Percentiles rank a stretch among this genome's conserved stretches.
Evolutionary conservation across 2,888 invertebrate species (phyloP).

Genomic region (Eumacrocentrus americanus): DNA sequence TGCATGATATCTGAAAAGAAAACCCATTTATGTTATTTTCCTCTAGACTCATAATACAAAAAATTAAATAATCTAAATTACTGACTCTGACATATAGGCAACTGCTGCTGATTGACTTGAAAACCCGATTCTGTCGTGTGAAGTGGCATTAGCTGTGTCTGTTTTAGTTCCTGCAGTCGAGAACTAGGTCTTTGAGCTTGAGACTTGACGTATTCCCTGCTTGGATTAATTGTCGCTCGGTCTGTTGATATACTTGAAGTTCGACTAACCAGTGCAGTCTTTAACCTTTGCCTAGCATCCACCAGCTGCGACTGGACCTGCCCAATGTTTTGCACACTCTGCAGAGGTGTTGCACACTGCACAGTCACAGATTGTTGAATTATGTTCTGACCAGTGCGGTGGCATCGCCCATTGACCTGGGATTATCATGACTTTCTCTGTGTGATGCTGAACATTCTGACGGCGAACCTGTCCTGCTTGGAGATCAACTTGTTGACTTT

Average conservation of each 20-base stretch:
- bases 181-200: conserved; percentile 52
- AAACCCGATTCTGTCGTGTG: conserved; percentile 36
- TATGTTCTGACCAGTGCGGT: conserved; percentile 27
- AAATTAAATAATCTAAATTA: too few species aligned
- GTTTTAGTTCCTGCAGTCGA: conserved; percentile 55
- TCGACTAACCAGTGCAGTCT: conserved; percentile 50
- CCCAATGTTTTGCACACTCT: conserved; percentile 32
- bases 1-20: conserved; percentile 41
- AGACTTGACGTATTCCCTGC: conserved; percentile 52
- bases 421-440: conserved; percentile 22
- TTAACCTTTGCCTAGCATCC: conserved; percentile 27
- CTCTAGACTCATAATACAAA: too few species aligned
- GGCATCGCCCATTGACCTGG: conserved; percentile 35
- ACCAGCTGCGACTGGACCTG: conserved; percentile 19
- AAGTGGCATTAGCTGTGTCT: conserved; percentile 50
- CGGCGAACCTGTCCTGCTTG: conserved; percentile 38
- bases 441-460: conserved; percentile 37
- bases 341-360: conserved; percentile 41
- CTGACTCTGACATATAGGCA: conserved; percentile 44
- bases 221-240: conserved; percentile 53
- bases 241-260: conserved; percentile 42
- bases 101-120: conserved; percentile 33
- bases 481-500: conserved; percentile 24
- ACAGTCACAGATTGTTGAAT: conserved; percentile 43
- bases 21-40: too few species aligned